Base-by-base conservation (phyloP, 2,797 vertebrate species). In the Gymnothorax javanicus region DNA sequence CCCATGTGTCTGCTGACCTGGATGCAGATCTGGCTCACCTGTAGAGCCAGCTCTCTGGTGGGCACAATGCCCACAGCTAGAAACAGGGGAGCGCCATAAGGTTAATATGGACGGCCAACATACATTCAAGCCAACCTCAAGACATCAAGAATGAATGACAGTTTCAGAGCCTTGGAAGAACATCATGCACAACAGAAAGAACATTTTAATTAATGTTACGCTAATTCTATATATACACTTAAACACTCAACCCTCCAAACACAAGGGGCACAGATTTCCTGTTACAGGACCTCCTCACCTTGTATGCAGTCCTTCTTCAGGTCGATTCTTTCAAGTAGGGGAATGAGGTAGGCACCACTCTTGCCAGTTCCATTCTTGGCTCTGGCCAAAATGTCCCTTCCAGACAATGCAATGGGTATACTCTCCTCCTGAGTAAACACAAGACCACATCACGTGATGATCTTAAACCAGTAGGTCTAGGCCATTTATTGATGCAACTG, bases 1-100 rank as follows among this genome's bases (percentile, higher is more conserved):
- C 98, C 99, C 98, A 99, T 99, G 94, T 99, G 98, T 96, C 99
- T 99, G 97, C 99, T 99, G 96, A 99, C 98, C 96, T 99, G 98
- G 96, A 99, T 99, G 94, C 97, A 98, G 95, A 99, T 99, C 95
- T 99, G 99, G 96, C 99, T 99, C 93, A 99, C 98, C 95, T 99
- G 99, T 91, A 99, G 96, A 94, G 98, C 98, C 97, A 99, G 96
- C 94, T 99, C 99, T 97, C 98, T 97, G 91, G 99, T 99, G 93
- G 99, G 99, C 93, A 99, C 99, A 82, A 99, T 97, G 95, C 97
- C 98, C 97, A 99, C 90, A 91, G 99, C 99, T 99, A 91, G 50
- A 15, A 5, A 56, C 52, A 56, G n/a, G 43, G 75, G 75, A 27
- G 50, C 7, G 3, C 9, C 17, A n/a, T 79, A 4, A 79, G 73